These are phyloP conservation scores for Glandiceps talaboti DNA, from an alignment of 53 echinoderm and acorn worm genomes.

Conservation along the genomic window DNA sequence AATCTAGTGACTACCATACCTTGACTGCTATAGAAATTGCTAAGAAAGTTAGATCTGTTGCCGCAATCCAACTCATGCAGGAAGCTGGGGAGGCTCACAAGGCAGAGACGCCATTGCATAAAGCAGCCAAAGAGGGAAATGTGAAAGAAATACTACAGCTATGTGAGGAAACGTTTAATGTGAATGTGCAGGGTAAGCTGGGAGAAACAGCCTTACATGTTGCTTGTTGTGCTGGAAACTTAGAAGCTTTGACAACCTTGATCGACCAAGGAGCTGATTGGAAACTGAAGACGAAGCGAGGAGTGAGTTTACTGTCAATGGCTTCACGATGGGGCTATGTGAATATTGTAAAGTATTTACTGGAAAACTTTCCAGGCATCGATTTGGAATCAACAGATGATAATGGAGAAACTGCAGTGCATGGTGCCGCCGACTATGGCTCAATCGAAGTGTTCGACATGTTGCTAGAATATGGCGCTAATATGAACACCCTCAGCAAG, in stretches of 20 bases:
- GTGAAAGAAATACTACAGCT: not conserved
- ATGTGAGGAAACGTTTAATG: not conserved
- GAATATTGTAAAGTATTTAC: not conserved
- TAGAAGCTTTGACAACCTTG: not conserved
- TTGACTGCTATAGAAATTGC: not conserved
- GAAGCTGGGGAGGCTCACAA: not conserved
- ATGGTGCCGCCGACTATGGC: not conserved
- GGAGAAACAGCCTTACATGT: not conserved
- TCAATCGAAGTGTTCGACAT: not conserved
- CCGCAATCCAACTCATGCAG: not conserved
- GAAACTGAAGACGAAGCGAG: not conserved
- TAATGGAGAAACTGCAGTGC: not conserved
- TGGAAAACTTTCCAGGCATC: not conserved
- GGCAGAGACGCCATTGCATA: not conserved
- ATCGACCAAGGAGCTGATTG: not conserved
- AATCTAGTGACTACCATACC: not conserved
- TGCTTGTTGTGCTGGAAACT: not conserved
- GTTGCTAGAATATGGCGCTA: not conserved
- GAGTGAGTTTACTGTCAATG: not conserved
- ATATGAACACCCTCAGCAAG: not conserved
- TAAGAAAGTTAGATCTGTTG: not conserved
- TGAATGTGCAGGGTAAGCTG: not conserved
- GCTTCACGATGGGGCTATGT: not conserved
- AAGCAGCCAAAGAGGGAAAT: not conserved
- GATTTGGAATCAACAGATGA: not conserved